These are phyloP conservation scores for Danio choprae DNA, from an alignment of 2,797 vertebrate species.

Conservation along the genomic window DNA sequence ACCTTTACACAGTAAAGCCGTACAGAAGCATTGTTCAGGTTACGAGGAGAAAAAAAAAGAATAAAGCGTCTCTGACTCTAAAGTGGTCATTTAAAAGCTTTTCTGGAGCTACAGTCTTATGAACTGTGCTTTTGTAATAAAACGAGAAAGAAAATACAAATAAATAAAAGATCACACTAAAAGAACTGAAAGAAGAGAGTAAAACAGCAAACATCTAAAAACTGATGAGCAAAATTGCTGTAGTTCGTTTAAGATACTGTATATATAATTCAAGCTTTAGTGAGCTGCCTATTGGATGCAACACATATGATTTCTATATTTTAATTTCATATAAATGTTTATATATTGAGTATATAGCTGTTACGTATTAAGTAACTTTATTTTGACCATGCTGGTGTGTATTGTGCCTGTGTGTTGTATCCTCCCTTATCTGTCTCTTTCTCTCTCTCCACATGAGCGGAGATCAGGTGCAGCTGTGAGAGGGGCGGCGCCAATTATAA, in stretches of 20 bases:
- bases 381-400: too few species aligned
- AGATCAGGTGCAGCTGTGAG: too few species aligned
- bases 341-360: not conserved
- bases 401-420: too few species aligned
- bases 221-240: not conserved
- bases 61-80: constrained; percentile 52
- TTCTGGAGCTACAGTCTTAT: constrained; percentile 16
- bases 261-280: not conserved
- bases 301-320: constrained; percentile 3
- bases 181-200: not conserved
- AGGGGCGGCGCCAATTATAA: too few species aligned
- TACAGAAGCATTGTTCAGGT: constrained; percentile 52
- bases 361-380: too few species aligned
- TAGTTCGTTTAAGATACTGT: not conserved
- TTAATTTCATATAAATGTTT: not conserved
- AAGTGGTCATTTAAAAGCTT: constrained; percentile 53
- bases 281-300: constrained; percentile 44
- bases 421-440: too few species aligned
- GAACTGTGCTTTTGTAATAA: constrained; percentile 28
- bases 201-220: not conserved
- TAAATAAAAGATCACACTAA: too few species aligned
- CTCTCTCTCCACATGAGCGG: too few species aligned
- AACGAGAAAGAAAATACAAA: not conserved
- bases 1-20: constrained; percentile 56
- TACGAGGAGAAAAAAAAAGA: constrained; percentile 42